phyloP scores from a whole-genome alignment of 2,113 vertebrate species.

The Oreochromis tanganicae region DNA sequence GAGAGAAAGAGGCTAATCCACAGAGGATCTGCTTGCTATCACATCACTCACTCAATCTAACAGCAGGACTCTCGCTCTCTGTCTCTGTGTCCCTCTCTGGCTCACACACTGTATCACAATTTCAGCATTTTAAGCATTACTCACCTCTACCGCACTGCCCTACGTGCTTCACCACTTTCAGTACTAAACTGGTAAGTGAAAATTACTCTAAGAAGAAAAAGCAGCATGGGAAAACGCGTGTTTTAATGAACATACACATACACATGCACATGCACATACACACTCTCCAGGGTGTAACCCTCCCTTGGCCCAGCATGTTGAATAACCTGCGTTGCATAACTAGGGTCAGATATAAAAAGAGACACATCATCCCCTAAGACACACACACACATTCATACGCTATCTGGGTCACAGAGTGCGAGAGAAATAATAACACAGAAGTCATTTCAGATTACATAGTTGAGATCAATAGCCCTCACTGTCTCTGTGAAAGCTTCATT shows the following conservation, averaged over 20 bases:
- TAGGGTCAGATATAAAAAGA: conserved; percentile 59
- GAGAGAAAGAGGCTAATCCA: conserved; percentile 5
- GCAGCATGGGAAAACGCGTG: neutral
- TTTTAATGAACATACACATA: neutral
- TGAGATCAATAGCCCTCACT: conserved; percentile 53
- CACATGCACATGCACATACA: neutral
- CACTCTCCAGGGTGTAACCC: neutral
- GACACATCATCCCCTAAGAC: conserved; percentile 30
- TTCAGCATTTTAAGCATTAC: conserved; percentile 32
- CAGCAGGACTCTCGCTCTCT: neutral
- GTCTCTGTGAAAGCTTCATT: conserved; percentile 48
- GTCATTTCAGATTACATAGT: conserved; percentile 47
- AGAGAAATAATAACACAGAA: conserved; percentile 52
- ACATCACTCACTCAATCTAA: conserved; percentile 14
- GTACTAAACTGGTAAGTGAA: conserved; percentile 1
- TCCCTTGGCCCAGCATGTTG: conserved; percentile 34
- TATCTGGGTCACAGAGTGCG: conserved; percentile 52
- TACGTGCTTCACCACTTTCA: conserved; percentile 7
- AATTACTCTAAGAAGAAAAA: neutral
- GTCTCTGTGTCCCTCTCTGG: neutral
- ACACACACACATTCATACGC: conserved; percentile 7
- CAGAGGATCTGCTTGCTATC: conserved; percentile 39
- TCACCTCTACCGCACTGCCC: conserved; percentile 28
- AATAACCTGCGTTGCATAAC: conserved; percentile 64
- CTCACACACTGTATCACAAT: conserved; percentile 16